These are phyloP conservation scores for Isotomurus palustris DNA, from an alignment of 2,888 invertebrate genomes.

Conservation along the genomic window DNA sequence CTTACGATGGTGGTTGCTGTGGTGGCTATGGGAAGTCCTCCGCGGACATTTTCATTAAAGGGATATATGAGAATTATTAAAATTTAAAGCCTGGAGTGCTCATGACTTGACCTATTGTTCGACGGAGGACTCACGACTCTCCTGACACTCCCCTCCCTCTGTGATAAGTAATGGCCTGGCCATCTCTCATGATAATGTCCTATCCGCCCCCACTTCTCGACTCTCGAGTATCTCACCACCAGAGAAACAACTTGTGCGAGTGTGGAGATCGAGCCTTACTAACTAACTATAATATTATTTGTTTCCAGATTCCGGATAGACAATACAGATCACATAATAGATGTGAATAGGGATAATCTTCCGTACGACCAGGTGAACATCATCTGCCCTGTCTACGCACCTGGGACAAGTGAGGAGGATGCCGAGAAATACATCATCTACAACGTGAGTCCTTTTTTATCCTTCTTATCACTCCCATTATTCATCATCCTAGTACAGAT, in stretches of 20 bases:
- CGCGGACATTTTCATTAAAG: too few relatives aligned
- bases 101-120: conserved; percentile 2
- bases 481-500: neutral
- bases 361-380: conserved; percentile 93
- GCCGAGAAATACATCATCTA: conserved; percentile 94
- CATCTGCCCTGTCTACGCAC: conserved; percentile 87
- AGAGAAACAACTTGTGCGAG: too few relatives aligned
- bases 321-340: conserved; percentile 95
- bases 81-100: conserved; percentile 2
- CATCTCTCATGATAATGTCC: neutral
- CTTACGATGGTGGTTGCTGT: too few relatives aligned
- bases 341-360: conserved; percentile 87
- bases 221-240: neutral
- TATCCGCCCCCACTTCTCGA: neutral
- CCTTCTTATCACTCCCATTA: neutral
- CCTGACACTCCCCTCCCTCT: too few relatives aligned
- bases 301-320: conserved; percentile 82
- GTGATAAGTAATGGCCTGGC: too few relatives aligned
- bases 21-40: too few relatives aligned
- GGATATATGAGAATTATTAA: conserved; percentile 1
- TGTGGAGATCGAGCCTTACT: neutral
- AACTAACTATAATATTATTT: conserved; percentile 39
- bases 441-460: conserved; percentile 60
- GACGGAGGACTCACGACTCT: too few relatives aligned
- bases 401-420: conserved; percentile 79